These are phyloP conservation scores for Toxotes chatareus DNA, from an alignment of 2,113 vertebrate species.

Conservation along the genomic window DNA sequence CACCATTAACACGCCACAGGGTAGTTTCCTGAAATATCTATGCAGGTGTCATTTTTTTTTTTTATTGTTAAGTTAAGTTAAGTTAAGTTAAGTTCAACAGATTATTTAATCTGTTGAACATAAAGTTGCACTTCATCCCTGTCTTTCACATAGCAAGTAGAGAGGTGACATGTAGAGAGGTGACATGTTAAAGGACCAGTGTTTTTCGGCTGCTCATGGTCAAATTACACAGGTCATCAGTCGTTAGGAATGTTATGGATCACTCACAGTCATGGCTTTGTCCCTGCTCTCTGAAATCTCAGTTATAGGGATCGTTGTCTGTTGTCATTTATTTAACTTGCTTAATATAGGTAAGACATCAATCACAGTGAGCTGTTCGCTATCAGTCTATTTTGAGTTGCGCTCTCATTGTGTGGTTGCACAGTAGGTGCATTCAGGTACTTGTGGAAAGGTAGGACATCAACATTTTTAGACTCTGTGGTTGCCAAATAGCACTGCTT, in stretches of 20 bases:
- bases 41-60: neutral
- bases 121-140: neutral
- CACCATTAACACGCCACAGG: neutral
- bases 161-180: neutral
- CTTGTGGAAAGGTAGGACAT: neutral
- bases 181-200: constrained; percentile 3
- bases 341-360: neutral
- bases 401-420: neutral
- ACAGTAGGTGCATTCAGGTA: neutral
- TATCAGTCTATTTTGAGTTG: too few species aligned
- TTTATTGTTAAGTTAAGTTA: too few species aligned
- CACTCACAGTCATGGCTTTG: neutral
- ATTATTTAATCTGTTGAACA: neutral
- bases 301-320: neutral
- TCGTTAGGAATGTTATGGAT: neutral
- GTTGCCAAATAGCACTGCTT: neutral
- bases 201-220: neutral
- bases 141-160: neutral
- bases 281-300: neutral
- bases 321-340: neutral
- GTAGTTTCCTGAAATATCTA: constrained; percentile 8
- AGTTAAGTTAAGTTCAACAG: too few species aligned
- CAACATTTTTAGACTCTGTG: neutral
- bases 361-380: neutral
- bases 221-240: neutral